phyloP scores from a whole-genome alignment of 1,140 invertebrate genomes.

The Dendrolimus punctatus region DNA sequence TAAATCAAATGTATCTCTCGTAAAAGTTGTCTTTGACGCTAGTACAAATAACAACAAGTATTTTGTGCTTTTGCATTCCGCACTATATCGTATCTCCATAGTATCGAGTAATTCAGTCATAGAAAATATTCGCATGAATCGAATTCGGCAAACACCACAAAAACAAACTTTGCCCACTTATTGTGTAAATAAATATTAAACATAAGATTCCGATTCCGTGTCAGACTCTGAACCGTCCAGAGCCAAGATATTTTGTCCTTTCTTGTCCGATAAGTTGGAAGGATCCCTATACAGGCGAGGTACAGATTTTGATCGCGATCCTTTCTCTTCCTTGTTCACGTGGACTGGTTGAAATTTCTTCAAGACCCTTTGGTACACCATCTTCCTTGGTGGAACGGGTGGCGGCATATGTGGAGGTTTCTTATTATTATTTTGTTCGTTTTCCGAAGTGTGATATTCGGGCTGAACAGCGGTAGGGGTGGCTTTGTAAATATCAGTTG shows the following conservation, averaged over 20 bases:
- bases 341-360: conserved; percentile 69
- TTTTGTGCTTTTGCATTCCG: conserved; percentile 14
- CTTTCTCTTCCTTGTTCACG: conserved; percentile 59
- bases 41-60: no score
- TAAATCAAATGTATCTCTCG: no score
- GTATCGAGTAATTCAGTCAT: no score
- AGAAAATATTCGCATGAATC: no score
- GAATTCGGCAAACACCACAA: no score
- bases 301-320: conserved; percentile 56
- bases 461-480: conserved; percentile 63
- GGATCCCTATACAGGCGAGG: conserved; percentile 54
- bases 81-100: no score
- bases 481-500: conserved; percentile 64
- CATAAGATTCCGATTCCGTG: conserved; percentile 69
- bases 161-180: no score
- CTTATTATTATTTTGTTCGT: conserved; percentile 48
- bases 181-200: conserved; percentile 25
- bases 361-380: conserved; percentile 60
- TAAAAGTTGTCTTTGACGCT: no score
- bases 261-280: conserved; percentile 44
- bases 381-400: conserved; percentile 64
- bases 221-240: conserved; percentile 63
- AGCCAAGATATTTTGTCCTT: conserved; percentile 50
- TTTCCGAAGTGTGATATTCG: conserved; percentile 40
- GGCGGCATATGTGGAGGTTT: conserved; percentile 57